Base-by-base conservation (phyloP, 2,113 vertebrate species). In the Rhineura floridana region DNA sequence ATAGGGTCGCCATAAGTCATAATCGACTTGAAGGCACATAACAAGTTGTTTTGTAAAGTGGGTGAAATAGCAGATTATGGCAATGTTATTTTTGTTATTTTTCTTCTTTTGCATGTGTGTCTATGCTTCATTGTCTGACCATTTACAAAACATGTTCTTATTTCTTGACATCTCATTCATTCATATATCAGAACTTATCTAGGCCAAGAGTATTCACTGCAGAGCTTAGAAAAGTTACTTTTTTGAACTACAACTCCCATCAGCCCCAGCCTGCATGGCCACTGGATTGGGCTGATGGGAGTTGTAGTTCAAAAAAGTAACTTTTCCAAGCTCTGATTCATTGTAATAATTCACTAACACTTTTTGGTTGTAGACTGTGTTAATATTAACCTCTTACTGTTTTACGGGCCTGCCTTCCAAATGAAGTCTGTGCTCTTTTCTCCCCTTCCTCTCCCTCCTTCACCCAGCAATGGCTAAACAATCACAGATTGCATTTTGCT, bases 301-400 rank as follows among this genome's bases (percentile, higher is more conserved):
- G n/a, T n/a, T n/a, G n/a, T n/a, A n/a, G n/a, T n/a, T n/a, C n/a
- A n/a, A n/a, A n/a, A n/a, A n/a, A n/a, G n/a, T n/a, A n/a, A n/a
- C n/a, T n/a, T n/a, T n/a, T n/a, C n/a, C n/a, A n/a, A n/a, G n/a
- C n/a, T n/a, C n/a, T n/a, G n/a, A 88, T 55, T 72, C 91, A 46
- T 89, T 86, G 83, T 89, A 93, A 90, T 88, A 9, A n/a, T 83
- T 19, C 86, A 88, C 88, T 52, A 84, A 84, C 7, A 91, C 44
- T 93, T 82, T 73, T 91, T 91, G 48, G 12, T 30, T 36, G 44
- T 70, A 4, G 55, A 1, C 55, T 59, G 55, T 21, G 1, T n/a
- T n/a, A 59, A 59, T 59, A 5, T 13, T 59, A 50, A 77, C 86
- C 78, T 88, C 21, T 88, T 88, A 21, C 36, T 90, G 90, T 94